phyloP scores from a whole-genome alignment of 2,888 invertebrate genomes.

The Cepaea hortensis region DNA sequence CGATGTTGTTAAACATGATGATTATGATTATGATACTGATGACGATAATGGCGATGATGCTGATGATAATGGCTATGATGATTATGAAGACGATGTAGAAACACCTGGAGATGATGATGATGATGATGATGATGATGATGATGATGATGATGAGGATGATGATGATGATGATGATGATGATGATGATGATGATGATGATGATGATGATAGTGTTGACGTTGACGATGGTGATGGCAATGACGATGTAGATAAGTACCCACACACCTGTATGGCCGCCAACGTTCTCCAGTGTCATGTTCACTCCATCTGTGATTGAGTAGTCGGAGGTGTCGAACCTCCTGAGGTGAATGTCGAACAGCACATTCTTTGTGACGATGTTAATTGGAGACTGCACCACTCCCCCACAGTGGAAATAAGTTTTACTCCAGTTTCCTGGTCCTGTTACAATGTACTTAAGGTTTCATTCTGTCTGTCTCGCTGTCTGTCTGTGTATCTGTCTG shows the following conservation, averaged over 20 bases:
- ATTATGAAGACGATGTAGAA: not conserved
- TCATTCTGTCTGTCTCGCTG: no score
- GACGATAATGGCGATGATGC: no score
- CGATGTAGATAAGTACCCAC: not conserved
- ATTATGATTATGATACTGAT: no score
- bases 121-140: not conserved
- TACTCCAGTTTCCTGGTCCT: constrained; percentile 64
- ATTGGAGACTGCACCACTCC: constrained; percentile 66
- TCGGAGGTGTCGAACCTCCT: constrained; percentile 55
- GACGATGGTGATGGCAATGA: not conserved
- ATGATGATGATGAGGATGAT: not conserved
- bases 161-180: not conserved
- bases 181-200: not conserved
- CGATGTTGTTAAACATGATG: no score
- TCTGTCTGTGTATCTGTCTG: no score
- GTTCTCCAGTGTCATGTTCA: constrained; percentile 47
- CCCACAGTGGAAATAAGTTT: constrained; percentile 59
- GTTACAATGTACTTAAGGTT: not conserved
- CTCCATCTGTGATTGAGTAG: constrained; percentile 28
- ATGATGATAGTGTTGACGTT: not conserved
- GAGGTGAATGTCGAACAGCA: constrained; percentile 56
- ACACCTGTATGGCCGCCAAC: constrained; percentile 52
- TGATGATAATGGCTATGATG: no score
- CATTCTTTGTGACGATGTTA: constrained; percentile 56
- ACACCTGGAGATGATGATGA: not conserved